Conservation (phyloP, 2,797 vertebrate genomes). For the Characodon lateralis region DNA sequence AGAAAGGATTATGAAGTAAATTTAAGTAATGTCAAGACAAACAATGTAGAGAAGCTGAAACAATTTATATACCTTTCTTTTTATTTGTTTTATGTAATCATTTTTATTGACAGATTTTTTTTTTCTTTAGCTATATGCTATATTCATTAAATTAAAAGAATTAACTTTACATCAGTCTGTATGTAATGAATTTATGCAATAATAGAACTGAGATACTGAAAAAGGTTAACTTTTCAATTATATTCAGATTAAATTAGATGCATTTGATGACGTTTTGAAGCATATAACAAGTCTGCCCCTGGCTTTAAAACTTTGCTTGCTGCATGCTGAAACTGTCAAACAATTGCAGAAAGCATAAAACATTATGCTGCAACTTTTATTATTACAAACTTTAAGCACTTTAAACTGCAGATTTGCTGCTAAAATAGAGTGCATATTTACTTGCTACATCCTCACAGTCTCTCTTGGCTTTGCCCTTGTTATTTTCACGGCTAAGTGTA, state of each 20-base stretch:
- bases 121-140: background rate
- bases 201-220: background rate
- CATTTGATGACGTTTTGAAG: background rate
- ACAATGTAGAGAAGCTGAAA: background rate
- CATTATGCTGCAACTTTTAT: slow-evolving; percentile 11
- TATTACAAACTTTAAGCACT: slow-evolving; percentile 46
- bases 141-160: background rate
- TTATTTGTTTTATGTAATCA: background rate
- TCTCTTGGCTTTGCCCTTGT: slow-evolving; percentile 73
- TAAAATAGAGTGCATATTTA: slow-evolving; percentile 55
- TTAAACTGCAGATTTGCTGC: slow-evolving; percentile 42
- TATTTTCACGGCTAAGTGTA: slow-evolving; percentile 64
- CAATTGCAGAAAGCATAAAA: slow-evolving; percentile 57
- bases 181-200: background rate
- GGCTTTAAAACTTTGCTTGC: slow-evolving; percentile 60
- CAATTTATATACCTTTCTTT: background rate
- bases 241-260: background rate
- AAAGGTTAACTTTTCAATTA: background rate
- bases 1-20: background rate
- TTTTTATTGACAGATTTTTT: background rate
- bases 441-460: slow-evolving; percentile 51
- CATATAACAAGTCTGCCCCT: background rate
- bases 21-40: background rate
- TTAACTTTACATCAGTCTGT: background rate
- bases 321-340: slow-evolving; percentile 61